Evolutionary conservation across 1,140 invertebrate genomes (phyloP).

Genomic region (Drosophila pectinifera): DNA sequence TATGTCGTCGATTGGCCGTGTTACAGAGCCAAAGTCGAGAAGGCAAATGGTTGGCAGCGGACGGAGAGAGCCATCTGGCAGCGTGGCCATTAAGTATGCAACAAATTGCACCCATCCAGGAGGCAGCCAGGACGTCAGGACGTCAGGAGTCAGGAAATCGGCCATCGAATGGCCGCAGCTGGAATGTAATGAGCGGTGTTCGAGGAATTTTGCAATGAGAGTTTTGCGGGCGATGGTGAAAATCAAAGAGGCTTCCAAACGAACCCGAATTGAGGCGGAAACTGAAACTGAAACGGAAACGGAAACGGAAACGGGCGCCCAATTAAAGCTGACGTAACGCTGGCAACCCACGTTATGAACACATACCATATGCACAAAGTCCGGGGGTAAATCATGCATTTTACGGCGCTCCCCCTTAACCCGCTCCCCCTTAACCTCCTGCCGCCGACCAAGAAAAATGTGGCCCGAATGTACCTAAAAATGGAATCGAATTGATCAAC

Average conservation of each 20-base stretch:
- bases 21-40: conserved; percentile 38
- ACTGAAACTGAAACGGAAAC: background rate
- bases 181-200: conserved; percentile 22
- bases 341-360: background rate
- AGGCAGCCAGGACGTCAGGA: background rate
- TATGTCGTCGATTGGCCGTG: conserved; percentile 52
- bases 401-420: background rate
- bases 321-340: conserved; percentile 1
- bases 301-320: background rate
- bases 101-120: conserved; percentile 49
- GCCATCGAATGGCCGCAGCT: conserved; percentile 32
- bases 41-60: background rate
- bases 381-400: conserved; percentile 8
- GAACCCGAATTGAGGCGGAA: background rate
- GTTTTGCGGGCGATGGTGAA: background rate
- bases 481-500: conserved; percentile 58
- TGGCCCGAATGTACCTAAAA: conserved; percentile 39
- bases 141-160: conserved; percentile 20
- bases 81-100: conserved; percentile 60
- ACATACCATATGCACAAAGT: conserved; percentile 7
- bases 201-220: conserved; percentile 22
- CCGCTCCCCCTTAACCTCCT: background rate
- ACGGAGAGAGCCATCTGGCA: background rate
- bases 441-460: conserved; percentile 16
- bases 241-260: background rate